phyloP scores from a whole-genome alignment of 2,797 vertebrate species.

The Pantherophis alleghaniensis region DNA sequence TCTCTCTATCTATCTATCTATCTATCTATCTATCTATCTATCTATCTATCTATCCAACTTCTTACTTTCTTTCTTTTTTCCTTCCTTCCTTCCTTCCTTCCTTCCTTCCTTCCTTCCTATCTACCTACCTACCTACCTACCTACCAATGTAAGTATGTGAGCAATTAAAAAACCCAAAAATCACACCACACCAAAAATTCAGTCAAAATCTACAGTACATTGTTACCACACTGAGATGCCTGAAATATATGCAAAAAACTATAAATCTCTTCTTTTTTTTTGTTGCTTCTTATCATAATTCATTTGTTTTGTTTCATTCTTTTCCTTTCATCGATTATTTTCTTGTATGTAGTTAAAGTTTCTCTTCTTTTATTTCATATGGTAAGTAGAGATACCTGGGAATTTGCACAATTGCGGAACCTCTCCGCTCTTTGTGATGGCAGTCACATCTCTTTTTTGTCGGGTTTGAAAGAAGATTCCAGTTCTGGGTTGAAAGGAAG shows the following conservation, averaged over 20 bases:
- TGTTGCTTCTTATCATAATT: background rate
- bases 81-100: too few relatives aligned
- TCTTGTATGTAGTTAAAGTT: background rate
- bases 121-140: accelerated
- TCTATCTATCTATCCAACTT: too few relatives aligned
- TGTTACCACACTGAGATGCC: background rate
- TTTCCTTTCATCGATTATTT: background rate
- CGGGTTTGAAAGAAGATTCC: background rate
- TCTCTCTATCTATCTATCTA: too few relatives aligned
- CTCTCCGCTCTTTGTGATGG: background rate
- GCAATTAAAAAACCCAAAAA: background rate
- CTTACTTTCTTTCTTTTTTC: too few relatives aligned
- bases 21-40: too few relatives aligned
- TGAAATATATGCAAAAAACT: background rate
- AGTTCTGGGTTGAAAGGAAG: background rate
- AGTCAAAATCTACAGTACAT: background rate
- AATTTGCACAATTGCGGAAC: background rate
- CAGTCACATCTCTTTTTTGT: background rate
- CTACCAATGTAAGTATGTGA: too few relatives aligned
- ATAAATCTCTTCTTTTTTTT: background rate
- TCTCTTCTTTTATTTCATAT: background rate
- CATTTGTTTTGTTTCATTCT: background rate
- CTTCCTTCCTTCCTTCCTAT: too few relatives aligned
- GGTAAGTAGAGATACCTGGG: background rate
- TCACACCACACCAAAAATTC: background rate